Evolutionary conservation across 2,888 invertebrate genomes (phyloP).

Genomic region (Dryocosmus kuriphilus): DNA sequence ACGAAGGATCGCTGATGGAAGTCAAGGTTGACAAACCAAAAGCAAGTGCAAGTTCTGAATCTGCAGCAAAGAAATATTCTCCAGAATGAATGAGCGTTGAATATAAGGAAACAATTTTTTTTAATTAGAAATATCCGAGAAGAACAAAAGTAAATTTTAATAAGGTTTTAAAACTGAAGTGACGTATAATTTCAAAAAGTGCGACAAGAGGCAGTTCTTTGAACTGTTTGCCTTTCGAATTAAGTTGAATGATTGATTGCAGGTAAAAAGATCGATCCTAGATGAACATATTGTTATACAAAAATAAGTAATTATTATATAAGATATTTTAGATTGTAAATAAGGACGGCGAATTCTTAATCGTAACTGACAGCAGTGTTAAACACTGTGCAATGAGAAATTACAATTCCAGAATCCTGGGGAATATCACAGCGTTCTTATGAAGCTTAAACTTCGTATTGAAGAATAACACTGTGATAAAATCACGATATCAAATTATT

Average conservation of each 20-base stretch:
- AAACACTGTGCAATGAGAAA: slow-evolving; percentile 28
- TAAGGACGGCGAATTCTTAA: background rate
- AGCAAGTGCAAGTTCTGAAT: slow-evolving; percentile 8
- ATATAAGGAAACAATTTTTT: background rate
- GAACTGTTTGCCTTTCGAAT: background rate
- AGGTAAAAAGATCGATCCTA: background rate
- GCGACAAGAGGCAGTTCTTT: background rate
- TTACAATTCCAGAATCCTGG: slow-evolving; percentile 43
- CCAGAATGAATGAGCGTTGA: slow-evolving; percentile 7
- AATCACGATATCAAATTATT: slow-evolving; percentile 52
- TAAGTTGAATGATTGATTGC: background rate
- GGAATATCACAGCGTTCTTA: background rate
- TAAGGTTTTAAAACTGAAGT: background rate
- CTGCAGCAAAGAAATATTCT: slow-evolving; percentile 22
- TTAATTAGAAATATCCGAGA: background rate
- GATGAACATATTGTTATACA: background rate
- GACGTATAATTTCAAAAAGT: background rate
- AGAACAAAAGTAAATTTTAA: background rate
- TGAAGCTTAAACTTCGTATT: slow-evolving; percentile 39
- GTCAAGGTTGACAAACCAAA: slow-evolving; percentile 63
- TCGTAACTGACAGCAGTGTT: slow-evolving; percentile 26
- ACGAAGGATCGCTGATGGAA: slow-evolving; percentile 54
- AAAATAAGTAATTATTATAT: background rate
- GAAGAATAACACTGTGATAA: slow-evolving; percentile 60
- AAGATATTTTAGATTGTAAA: background rate